phyloP scores from a whole-genome alignment of 1,140 invertebrate species.

The Amphibalanus amphitrite region DNA sequence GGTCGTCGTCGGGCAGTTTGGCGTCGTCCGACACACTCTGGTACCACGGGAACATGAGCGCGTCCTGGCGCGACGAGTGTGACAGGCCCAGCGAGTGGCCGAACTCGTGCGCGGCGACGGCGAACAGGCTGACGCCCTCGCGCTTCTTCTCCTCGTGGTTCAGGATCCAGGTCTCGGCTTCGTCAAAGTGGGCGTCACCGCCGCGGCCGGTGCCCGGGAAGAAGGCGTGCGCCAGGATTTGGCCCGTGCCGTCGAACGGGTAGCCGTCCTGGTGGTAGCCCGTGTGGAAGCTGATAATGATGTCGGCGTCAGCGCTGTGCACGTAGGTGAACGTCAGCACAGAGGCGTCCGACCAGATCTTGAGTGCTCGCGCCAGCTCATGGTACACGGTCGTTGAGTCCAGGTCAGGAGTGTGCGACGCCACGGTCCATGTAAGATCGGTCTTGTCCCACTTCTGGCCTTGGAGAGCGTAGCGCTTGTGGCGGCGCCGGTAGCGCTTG shows the following conservation, averaged over 20 bases:
- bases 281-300: constrained; percentile 27
- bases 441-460: constrained; percentile 68
- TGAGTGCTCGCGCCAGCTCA: constrained; percentile 19
- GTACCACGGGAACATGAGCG: constrained; percentile 33
- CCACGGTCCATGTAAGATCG: constrained; percentile 60
- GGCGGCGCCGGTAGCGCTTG: constrained; percentile 36
- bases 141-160: constrained; percentile 17
- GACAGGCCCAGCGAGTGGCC: constrained; percentile 31
- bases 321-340: constrained; percentile 15
- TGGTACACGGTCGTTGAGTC: constrained; percentile 3
- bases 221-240: constrained; percentile 30
- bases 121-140: constrained; percentile 32
- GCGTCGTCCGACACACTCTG: constrained; percentile 27
- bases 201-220: constrained; percentile 29
- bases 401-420: background rate
- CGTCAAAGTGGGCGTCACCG: constrained; percentile 37
- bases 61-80: constrained; percentile 25
- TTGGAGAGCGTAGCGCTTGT: constrained; percentile 45
- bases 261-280: constrained; percentile 58
- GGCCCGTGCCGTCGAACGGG: constrained; percentile 26
- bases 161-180: constrained; percentile 31
- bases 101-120: constrained; percentile 31
- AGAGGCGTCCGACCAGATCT: constrained; percentile 22
- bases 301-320: constrained; percentile 10
- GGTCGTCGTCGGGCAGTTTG: constrained; percentile 30